phyloP scores from a whole-genome alignment of 1,140 invertebrate genomes.

The Chymomyza costata region DNA sequence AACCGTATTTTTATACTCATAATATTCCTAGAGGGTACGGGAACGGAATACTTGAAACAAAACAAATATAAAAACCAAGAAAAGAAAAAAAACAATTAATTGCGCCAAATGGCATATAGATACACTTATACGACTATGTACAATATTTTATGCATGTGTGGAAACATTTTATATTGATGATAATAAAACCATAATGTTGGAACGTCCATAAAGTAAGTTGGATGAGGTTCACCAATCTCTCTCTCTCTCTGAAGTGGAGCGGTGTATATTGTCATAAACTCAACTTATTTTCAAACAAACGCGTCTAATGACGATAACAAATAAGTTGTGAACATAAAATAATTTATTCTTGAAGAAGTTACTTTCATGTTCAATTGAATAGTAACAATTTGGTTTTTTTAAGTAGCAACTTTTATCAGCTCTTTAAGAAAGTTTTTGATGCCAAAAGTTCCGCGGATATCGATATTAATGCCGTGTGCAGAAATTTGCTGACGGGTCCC shows the following conservation, averaged over 20 bases:
- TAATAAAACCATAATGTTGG: slow-evolving; percentile 70
- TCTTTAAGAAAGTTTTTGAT: no score
- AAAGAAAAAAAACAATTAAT: no score
- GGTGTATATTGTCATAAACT: slow-evolving; percentile 51
- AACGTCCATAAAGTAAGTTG: slow-evolving; percentile 22
- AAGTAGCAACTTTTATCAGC: no score
- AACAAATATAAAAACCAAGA: slow-evolving; percentile 54
- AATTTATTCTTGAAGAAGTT: no score
- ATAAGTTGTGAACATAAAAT: slow-evolving; percentile 10
- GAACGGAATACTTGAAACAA: slow-evolving; percentile 55
- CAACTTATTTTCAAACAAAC: slow-evolving; percentile 67
- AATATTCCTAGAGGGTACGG: slow-evolving; percentile 7
- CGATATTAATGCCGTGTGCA: no score
- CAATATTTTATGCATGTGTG: slow-evolving; percentile 17
- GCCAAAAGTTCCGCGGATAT: no score
- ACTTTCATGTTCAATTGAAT: no score
- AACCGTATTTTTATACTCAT: no score
- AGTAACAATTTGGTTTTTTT: no score
- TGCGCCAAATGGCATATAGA: slow-evolving; percentile 56
- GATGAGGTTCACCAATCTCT: slow-evolving; percentile 3
- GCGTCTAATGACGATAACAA: slow-evolving; percentile 61
- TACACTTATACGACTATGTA: slow-evolving; percentile 27
- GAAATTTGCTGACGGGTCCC: no score
- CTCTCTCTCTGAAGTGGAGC: slow-evolving; percentile 8
- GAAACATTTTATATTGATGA: slow-evolving; percentile 65